Conservation (phyloP, 2,113 vertebrate species). For the Thamnaconus septentrionalis region DNA sequence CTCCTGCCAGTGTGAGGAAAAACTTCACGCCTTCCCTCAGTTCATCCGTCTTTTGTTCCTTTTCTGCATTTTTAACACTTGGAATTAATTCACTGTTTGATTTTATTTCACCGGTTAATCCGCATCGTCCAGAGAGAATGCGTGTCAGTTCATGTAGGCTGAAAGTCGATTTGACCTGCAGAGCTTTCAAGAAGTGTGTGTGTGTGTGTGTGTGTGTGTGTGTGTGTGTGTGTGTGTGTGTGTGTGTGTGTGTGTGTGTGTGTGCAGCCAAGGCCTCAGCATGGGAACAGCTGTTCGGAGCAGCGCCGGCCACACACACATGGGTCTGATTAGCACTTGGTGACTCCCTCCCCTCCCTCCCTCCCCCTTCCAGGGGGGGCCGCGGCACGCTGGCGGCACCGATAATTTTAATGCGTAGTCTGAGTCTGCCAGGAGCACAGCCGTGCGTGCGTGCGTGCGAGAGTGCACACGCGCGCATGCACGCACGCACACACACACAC, state of each 20-base stretch:
- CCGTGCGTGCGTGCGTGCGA: slow-evolving; percentile 31
- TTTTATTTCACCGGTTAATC: neutral
- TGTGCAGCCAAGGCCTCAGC: slow-evolving; percentile 50
- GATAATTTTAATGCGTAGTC: slow-evolving; percentile 76
- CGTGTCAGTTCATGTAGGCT: slow-evolving; percentile 17
- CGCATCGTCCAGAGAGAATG: neutral
- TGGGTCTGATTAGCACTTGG: slow-evolving; percentile 77
- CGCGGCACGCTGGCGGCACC: slow-evolving; percentile 74
- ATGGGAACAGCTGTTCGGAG: slow-evolving; percentile 77
- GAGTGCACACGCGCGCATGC: slow-evolving; percentile 15
- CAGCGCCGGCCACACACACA: slow-evolving; percentile 75
- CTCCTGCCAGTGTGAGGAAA: slow-evolving; percentile 8
- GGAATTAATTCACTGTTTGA: neutral
- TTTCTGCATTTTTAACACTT: neutral
- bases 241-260: neutral
- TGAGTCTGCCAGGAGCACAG: slow-evolving; percentile 71
- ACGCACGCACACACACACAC: slow-evolving; percentile 29
- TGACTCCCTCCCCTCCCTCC: slow-evolving; percentile 71
- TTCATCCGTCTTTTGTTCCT: neutral
- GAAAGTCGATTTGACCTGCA: slow-evolving; percentile 32
- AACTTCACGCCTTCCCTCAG: slow-evolving; percentile 16
- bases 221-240: neutral
- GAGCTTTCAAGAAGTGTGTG: slow-evolving; percentile 20
- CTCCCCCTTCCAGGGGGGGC: slow-evolving; percentile 71
- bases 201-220: slow-evolving; percentile 22